A percentile compares a stretch with the other conserved stretches of the same genome.
Conservation (phyloP, 2,888 invertebrate genomes). For the Phaonia tiefii region DNA sequence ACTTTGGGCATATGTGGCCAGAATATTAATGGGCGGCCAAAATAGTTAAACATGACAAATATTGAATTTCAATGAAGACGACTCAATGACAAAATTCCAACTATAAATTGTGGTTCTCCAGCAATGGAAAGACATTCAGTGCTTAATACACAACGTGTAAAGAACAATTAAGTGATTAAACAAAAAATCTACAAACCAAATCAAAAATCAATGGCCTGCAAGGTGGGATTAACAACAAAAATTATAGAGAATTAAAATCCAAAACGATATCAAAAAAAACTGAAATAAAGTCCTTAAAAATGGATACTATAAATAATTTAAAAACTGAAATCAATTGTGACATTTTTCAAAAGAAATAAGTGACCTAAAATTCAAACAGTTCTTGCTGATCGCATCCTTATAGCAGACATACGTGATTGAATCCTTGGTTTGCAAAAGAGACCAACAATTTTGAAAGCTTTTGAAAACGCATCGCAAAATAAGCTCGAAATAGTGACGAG, state of each 20-base stretch:
- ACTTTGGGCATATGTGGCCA: constrained; percentile 62
- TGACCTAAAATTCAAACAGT: too few species aligned
- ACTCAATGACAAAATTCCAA: constrained; percentile 75
- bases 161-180: constrained; percentile 66
- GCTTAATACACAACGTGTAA: constrained; percentile 69
- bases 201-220: constrained; percentile 71
- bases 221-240: constrained; percentile 68
- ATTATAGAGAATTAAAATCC: constrained; percentile 19
- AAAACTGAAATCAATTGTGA: too few species aligned
- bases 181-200: constrained; percentile 46
- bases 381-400: too few species aligned
- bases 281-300: not conserved
- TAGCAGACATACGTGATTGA: too few species aligned
- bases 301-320: too few species aligned
- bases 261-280: too few species aligned
- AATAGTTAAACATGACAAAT: constrained; percentile 67
- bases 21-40: constrained; percentile 55
- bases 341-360: too few species aligned
- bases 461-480: too few species aligned
- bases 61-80: constrained; percentile 77
- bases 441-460: too few species aligned
- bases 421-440: too few species aligned
- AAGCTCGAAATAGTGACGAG: too few species aligned
- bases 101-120: constrained; percentile 73
- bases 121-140: constrained; percentile 75